Conservation (phyloP, 2,888 invertebrate genomes). For the Ischnus inquisitorius region DNA sequence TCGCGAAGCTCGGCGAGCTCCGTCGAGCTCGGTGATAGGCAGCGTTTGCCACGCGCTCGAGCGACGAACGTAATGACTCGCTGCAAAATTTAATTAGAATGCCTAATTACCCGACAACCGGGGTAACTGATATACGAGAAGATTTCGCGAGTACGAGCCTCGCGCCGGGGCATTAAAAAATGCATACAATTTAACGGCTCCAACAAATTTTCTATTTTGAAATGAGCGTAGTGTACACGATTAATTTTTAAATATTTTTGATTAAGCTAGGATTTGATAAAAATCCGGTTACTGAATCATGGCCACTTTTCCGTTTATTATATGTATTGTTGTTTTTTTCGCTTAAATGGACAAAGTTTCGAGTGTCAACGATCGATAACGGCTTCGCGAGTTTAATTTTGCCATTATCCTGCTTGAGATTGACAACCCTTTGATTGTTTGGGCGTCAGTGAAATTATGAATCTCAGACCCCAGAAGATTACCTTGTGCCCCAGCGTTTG, state of each 20-base stretch:
- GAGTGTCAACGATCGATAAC: too few species aligned
- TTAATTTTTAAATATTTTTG: neutral
- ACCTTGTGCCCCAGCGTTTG: too few species aligned
- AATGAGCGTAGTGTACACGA: neutral
- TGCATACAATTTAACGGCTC: conserved; percentile 28
- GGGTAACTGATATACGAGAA: conserved; percentile 23
- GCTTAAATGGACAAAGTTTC: too few species aligned
- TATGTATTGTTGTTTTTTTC: too few species aligned
- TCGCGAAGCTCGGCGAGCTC: conserved; percentile 27
- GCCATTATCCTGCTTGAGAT: too few species aligned
- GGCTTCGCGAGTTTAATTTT: too few species aligned
- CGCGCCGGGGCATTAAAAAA: neutral
- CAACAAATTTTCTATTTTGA: too few species aligned
- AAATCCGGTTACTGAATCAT: too few species aligned
- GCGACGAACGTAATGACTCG: conserved; percentile 66
- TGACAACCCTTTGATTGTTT: too few species aligned
- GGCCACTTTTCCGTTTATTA: too few species aligned
- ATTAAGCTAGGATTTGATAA: neutral
- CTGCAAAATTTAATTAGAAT: conserved; percentile 52
- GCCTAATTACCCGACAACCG: conserved; percentile 58
- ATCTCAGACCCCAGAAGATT: too few species aligned
- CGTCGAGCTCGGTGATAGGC: conserved; percentile 1
- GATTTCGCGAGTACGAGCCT: conserved; percentile 7
- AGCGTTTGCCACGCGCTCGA: conserved; percentile 58
- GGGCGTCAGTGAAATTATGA: too few species aligned